A percentile compares a stretch with the other conserved stretches of the same genome.
phyloP scores from a whole-genome alignment of 1,140 invertebrate genomes.

The Drosophila micromelanica region DNA sequence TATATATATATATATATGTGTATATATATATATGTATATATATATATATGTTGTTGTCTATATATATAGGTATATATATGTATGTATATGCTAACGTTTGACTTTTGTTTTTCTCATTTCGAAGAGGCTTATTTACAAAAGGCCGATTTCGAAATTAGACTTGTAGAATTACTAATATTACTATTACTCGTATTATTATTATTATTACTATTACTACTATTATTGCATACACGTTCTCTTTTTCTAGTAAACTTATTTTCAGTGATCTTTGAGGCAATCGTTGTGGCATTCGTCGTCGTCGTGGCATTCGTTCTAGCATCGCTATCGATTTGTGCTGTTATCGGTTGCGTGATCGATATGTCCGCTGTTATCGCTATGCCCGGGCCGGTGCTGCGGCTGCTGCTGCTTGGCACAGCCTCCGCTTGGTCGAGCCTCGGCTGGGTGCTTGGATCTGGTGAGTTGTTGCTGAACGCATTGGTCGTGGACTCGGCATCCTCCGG shows the following conservation, averaged over 20 bases:
- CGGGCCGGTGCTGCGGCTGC: neutral
- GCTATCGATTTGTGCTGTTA: constrained; percentile 34
- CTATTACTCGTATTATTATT: constrained; percentile 64
- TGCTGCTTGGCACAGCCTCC: neutral
- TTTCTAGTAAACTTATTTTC: constrained; percentile 83
- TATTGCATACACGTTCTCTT: constrained; percentile 84
- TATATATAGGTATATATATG: too few relatives aligned
- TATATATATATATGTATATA: too few relatives aligned
- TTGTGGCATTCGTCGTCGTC: constrained; percentile 26
- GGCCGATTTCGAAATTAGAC: constrained; percentile 80
- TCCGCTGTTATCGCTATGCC: constrained; percentile 1
- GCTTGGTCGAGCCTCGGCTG: neutral
- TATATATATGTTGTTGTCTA: too few relatives aligned
- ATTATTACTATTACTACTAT: constrained; percentile 79
- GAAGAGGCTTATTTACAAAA: constrained; percentile 82
- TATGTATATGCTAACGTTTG: constrained; percentile 70
- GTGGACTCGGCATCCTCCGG: constrained; percentile 62
- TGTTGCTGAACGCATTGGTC: constrained; percentile 47
- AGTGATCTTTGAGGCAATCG: constrained; percentile 56
- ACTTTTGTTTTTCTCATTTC: constrained; percentile 70
- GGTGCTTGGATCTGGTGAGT: constrained; percentile 43
- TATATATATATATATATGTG: too few relatives aligned
- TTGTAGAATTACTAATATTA: constrained; percentile 82
- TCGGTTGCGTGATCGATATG: constrained; percentile 12
- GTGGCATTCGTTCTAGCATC: constrained; percentile 19